Conservation (phyloP, 2,113 vertebrate genomes). For the Dicrurus megarhynchus region DNA sequence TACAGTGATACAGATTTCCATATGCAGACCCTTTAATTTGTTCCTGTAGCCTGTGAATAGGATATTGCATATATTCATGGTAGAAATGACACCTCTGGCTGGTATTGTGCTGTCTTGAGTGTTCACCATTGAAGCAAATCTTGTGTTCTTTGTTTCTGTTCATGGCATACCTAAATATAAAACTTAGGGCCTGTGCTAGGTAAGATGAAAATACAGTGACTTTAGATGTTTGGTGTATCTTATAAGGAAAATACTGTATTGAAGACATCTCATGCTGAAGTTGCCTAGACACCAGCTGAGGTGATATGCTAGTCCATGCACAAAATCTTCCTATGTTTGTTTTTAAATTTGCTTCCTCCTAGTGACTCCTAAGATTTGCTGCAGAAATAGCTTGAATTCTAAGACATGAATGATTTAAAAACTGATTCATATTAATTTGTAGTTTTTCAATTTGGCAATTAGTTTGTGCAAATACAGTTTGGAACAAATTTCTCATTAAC, state of each 20-base stretch:
- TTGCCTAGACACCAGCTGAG: not conserved
- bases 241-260: not conserved
- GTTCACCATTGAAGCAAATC: not conserved
- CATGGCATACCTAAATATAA: not conserved
- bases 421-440: not conserved
- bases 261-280: not conserved
- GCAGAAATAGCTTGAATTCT: not conserved
- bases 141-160: not conserved
- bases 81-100: not conserved
- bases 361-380: not conserved
- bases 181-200: not conserved
- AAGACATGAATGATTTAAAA: not conserved
- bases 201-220: not conserved
- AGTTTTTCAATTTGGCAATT: not conserved
- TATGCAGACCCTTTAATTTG: not conserved
- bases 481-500: not conserved
- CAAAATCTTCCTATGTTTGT: not conserved
- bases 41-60: not conserved
- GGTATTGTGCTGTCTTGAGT: not conserved
- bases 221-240: not conserved
- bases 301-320: not conserved
- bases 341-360: not conserved
- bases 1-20: accelerated
- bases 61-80: not conserved
- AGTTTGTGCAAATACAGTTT: not conserved